Evolutionary conservation across 2,888 invertebrate species (phyloP), one percentile per base, ranked within the genome.

Genomic region (Dorcus hopei): DNA sequence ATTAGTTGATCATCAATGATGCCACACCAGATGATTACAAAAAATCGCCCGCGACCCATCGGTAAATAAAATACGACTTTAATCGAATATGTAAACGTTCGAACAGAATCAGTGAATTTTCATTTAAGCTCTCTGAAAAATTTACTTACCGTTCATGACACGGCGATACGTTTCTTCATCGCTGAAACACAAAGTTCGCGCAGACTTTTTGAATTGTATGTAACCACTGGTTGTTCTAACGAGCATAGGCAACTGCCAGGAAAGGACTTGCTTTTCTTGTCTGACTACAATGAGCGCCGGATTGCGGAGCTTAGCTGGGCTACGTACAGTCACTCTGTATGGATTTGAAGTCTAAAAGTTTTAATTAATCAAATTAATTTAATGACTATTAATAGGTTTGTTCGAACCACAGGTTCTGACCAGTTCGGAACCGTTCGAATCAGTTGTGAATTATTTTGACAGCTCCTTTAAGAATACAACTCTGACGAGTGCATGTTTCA

Each of bases 261-360:
- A 68, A 2, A 62, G 59, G 6, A 66, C 70, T 79, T 82, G 81
- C 74, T 84, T 84, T 65, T 87, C 87, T 71, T 91, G 89, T 33
- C 87, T 78, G 0, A 88, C 87, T 0, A 89, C 89, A 57, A 91
- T 83, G 63, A 90, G 82, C 3, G 90, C 76, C 0, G 91, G 90
- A 64, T 81, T 82, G 0, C 81, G 80, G 14, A 41, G 16, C 2
- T 8, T 47, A 57, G 81, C 74, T 38, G 76, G 71, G 60, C 83
- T 81, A 0, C 80, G 80, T 0, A 81, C 81, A 0, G 79, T 77
- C 54, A 83, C 80, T 0, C 82, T 71, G 0, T 82, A 82, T 0
- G 83, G 83, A 0, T 80, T 80, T 55, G 77, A 75, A 40, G 76
- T 77, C 3, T 70, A 65, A 23, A 75, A 72, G 9, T 40, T 23